phyloP scores from a whole-genome alignment of 2,797 vertebrate species.

The Phoxinus dragarum region DNA sequence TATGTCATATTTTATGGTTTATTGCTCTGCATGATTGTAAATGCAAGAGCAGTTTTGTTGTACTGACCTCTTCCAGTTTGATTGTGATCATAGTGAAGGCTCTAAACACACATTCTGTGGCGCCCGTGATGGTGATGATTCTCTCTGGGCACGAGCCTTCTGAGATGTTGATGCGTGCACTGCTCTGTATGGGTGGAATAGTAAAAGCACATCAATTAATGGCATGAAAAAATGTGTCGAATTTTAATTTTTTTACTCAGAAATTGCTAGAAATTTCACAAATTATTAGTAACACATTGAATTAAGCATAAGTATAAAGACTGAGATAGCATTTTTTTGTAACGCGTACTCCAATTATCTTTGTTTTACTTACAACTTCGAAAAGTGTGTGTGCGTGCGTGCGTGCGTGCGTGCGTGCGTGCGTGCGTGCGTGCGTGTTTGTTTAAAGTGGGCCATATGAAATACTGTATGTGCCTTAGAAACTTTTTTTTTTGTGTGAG shows the following conservation, averaged over 20 bases:
- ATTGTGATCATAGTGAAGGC: constrained; percentile 97
- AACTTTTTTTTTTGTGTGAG: background rate
- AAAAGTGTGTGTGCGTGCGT: background rate
- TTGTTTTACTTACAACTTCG: background rate
- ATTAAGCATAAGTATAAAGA: background rate
- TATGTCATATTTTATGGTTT: background rate
- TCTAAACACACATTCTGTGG: constrained; percentile 89
- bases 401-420: background rate
- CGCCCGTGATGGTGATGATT: constrained; percentile 95
- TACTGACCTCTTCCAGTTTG: constrained; percentile 90
- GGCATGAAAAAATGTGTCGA: background rate
- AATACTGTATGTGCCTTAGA: background rate
- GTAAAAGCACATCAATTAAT: background rate
- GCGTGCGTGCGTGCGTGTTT: too few relatives aligned
- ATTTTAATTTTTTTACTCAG: background rate
- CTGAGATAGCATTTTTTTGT: background rate
- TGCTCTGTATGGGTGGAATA: constrained; percentile 80
- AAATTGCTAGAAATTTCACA: background rate
- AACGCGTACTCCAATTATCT: background rate
- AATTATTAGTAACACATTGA: background rate
- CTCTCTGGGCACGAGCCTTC: constrained; percentile 94
- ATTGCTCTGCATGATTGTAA: background rate
- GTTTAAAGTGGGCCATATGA: background rate
- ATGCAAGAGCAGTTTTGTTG: background rate
- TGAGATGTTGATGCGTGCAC: constrained; percentile 93